Percentiles rank a stretch among this genome's conserved stretches.
These are phyloP conservation scores for Agonopterix heracliana DNA, from an alignment of 2,888 invertebrate genomes.

Conservation along the genomic window DNA sequence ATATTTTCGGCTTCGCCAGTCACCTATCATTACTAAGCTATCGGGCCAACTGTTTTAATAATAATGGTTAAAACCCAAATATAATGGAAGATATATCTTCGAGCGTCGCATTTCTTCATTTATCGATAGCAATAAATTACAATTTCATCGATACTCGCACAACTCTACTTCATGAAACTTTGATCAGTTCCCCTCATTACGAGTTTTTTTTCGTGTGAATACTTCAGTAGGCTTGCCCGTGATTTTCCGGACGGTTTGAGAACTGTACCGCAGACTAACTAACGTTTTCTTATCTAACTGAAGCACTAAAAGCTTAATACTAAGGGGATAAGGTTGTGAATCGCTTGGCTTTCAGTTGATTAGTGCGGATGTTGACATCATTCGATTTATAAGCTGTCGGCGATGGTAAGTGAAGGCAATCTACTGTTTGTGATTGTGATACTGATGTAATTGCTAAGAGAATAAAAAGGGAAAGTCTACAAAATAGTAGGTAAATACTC, in stretches of 20 bases:
- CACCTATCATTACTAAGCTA: no score
- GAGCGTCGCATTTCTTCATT: neutral
- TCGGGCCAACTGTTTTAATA: no score
- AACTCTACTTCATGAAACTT: constrained; percentile 44
- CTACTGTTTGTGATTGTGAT: no score
- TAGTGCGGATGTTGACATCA: neutral
- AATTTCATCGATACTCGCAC: constrained; percentile 18
- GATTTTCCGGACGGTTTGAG: constrained; percentile 33
- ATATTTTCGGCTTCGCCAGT: no score
- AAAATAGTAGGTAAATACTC: no score
- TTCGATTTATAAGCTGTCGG: constrained; percentile 3
- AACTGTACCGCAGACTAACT: neutral
- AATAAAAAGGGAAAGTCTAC: no score
- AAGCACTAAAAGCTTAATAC: neutral
- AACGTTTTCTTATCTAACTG: neutral
- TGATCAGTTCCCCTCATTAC: constrained; percentile 56
- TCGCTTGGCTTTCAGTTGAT: neutral
- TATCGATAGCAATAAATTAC: neutral
- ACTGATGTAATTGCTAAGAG: no score
- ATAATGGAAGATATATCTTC: neutral
- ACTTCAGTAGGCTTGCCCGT: constrained; percentile 48
- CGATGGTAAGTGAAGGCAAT: neutral
- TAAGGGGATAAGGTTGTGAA: neutral
- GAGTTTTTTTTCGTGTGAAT: constrained; percentile 61
- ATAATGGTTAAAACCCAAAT: no score